Evolutionary conservation across 2,888 invertebrate genomes (phyloP).

Genomic region (Ferdinandea cuprea): DNA sequence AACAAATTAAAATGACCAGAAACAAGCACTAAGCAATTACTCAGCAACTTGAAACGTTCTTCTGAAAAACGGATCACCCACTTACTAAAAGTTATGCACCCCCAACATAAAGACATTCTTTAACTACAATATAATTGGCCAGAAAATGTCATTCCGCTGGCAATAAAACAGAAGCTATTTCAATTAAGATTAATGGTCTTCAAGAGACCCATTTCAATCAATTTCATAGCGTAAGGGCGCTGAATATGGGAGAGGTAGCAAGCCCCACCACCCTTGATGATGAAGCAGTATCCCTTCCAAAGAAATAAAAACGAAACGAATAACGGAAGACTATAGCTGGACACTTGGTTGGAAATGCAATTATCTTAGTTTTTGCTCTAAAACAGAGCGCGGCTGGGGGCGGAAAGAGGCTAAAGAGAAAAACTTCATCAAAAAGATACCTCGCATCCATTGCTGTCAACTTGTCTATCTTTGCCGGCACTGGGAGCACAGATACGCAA

Average conservation of each 20-base stretch:
- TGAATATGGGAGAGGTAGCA: too few relatives aligned
- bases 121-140: constrained; percentile 65
- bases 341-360: constrained; percentile 71
- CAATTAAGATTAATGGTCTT: constrained; percentile 76
- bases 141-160: constrained; percentile 55
- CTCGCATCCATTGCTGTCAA: constrained; percentile 67
- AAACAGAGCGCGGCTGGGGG: too few relatives aligned
- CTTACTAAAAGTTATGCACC: neutral
- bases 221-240: constrained; percentile 42
- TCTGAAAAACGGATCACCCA: neutral
- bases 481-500: constrained; percentile 7
- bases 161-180: constrained; percentile 73
- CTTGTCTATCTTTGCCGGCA: constrained; percentile 35
- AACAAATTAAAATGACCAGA: neutral
- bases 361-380: constrained; percentile 66
- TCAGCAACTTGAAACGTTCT: neutral
- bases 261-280: neutral
- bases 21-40: neutral
- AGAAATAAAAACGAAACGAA: constrained; percentile 31
- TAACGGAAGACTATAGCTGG: constrained; percentile 59
- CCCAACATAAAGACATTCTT: constrained; percentile 25
- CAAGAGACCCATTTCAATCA: constrained; percentile 76
- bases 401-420: constrained; percentile 41
- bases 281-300: neutral
- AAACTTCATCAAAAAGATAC: constrained; percentile 70